Evolutionary conservation across 2,888 invertebrate genomes (phyloP).

Genomic region (Thymelicus acteon): DNA sequence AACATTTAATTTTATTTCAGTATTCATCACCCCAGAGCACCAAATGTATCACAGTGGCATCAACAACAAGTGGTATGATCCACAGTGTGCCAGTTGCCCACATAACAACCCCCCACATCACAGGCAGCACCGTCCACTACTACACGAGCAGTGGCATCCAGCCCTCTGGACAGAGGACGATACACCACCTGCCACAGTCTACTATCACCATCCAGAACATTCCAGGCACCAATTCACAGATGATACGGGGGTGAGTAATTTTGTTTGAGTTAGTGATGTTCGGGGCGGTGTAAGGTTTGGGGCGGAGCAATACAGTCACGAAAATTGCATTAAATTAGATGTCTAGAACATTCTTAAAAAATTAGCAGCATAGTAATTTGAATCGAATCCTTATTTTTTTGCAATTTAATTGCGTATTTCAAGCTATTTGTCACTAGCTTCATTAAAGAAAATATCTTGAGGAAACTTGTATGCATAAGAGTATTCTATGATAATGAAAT

Average conservation of each 20-base stretch:
- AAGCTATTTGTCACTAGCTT: too few species aligned
- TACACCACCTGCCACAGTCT: conserved; percentile 70
- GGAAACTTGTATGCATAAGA: too few species aligned
- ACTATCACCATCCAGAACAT: conserved; percentile 76
- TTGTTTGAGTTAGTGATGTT: conserved; percentile 6
- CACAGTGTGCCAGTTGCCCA: conserved; percentile 79
- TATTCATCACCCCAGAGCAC: conserved; percentile 65
- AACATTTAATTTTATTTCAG: conserved; percentile 51
- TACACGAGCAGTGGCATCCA: conserved; percentile 49
- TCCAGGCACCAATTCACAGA: conserved; percentile 69
- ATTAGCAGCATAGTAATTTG: too few species aligned
- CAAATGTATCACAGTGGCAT: conserved; percentile 79
- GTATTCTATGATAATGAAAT: too few species aligned
- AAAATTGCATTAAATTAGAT: too few species aligned
- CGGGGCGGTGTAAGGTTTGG: too few species aligned
- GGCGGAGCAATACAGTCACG: too few species aligned
- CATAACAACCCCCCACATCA: conserved; percentile 67
- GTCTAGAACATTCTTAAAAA: too few species aligned
- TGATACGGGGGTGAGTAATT: conserved; percentile 69
- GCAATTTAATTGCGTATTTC: too few species aligned
- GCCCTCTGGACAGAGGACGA: conserved; percentile 54
- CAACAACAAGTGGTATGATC: conserved; percentile 76
- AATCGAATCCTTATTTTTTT: too few species aligned
- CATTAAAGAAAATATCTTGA: too few species aligned
- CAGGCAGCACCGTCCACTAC: conserved; percentile 67